Base-by-base conservation (phyloP, 2,888 invertebrate genomes). In the Sesia bembeciformis region DNA sequence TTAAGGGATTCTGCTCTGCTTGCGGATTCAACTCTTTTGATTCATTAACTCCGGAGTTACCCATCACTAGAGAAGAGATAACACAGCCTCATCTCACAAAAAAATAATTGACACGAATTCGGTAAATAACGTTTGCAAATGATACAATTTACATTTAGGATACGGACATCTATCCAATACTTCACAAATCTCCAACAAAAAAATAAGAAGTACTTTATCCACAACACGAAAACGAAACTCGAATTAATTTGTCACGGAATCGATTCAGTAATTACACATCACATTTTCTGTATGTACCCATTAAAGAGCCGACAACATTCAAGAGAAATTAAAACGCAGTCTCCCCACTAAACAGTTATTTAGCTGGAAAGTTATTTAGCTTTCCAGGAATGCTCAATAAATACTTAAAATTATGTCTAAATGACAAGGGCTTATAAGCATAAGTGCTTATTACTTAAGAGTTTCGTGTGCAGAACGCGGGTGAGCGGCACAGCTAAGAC, bases 211-310 rank as follows among this genome's bases (percentile, higher is more conserved):
- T 3, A 46, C 4, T 6, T 8, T 4, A 46, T 46, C 4, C 3
- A 46, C 38, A 55, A 42, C 51, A n/a, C 53, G 53, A 54, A 62
- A 59, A 23, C 46, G 56, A 53, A 57, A 57, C 49, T 46, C 46
- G 23, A 66, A 68, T 65, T 54, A 59, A 64, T 64, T 68, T 61
- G 57, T 62, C 65, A 65, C 57, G 59, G 64, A 62, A 63, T 54
- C 56, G 56, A 62, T 63, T 60, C 57, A 57, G 60, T 65, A 65
- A 70, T 66, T 66, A 67, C 57, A 46, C 56, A 57, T 40, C 60
- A 58, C 64, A 63, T 68, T 62, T 66, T 66, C 54, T 59, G 58
- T 38, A 62, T 51, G 57, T 54, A 67, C 63, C 67, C 62, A 68
- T 68, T 70, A 67, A 65, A 57, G 56, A 49, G 55, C 57, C 63